Evolutionary conservation across 1,140 invertebrate species (phyloP).

Genomic region (Drosophila asahinai): DNA sequence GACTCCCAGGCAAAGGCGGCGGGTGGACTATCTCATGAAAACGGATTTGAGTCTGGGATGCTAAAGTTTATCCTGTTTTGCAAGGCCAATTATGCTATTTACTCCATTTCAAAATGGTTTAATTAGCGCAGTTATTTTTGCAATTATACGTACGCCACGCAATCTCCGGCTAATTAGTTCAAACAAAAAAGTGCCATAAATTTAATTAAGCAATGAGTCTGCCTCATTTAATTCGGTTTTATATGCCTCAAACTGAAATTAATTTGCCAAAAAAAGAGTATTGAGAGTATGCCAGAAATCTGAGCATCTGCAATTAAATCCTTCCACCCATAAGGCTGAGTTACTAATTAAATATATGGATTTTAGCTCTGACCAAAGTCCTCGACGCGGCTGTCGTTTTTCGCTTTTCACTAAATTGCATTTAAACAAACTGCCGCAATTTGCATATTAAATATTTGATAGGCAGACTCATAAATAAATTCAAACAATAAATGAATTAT

Average conservation of each 20-base stretch:
- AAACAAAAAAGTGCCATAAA: slow-evolving; percentile 21
- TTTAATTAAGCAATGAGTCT: slow-evolving; percentile 13
- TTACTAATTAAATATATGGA: neutral
- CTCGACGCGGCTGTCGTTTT: slow-evolving; percentile 14
- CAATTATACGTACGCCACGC: slow-evolving; percentile 17
- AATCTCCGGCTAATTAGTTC: slow-evolving; percentile 24
- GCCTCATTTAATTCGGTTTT: slow-evolving; percentile 26
- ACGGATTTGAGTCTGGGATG: slow-evolving; percentile 25
- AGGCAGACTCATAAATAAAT: slow-evolving; percentile 46
- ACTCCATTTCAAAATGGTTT: slow-evolving; percentile 27
- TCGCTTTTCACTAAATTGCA: slow-evolving; percentile 30
- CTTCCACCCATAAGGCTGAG: neutral
- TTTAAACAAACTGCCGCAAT: slow-evolving; percentile 29
- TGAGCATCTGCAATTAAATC: slow-evolving; percentile 13
- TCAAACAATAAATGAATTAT: slow-evolving; percentile 48
- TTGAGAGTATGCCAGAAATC: neutral
- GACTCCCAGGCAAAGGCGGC: slow-evolving; percentile 16
- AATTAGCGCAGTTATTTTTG: slow-evolving; percentile 46
- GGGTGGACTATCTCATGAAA: slow-evolving; percentile 51
- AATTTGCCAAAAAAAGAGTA: slow-evolving; percentile 1
- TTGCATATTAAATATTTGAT: slow-evolving; percentile 46
- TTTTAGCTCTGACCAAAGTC: neutral
- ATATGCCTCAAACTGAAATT: neutral
- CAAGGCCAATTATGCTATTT: slow-evolving; percentile 28
- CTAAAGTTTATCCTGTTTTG: slow-evolving; percentile 12